Evolutionary conservation across 2,113 vertebrate species (phyloP).

Genomic region (Microtus richardsoni): DNA sequence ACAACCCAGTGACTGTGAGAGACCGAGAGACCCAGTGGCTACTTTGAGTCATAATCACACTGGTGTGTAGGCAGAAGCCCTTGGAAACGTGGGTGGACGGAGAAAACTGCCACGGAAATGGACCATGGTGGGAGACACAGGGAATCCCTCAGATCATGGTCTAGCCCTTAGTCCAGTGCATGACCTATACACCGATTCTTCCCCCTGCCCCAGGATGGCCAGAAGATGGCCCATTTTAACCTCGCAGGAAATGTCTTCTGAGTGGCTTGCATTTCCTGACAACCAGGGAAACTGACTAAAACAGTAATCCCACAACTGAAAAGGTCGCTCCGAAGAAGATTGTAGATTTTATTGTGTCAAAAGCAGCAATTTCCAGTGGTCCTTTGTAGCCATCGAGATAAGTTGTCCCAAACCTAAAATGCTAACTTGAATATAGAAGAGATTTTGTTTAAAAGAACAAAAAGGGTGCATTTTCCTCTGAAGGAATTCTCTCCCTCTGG

Average conservation of each 20-base stretch:
- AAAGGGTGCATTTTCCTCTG: not conserved
- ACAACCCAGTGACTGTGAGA: not conserved
- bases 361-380: conserved; percentile 42
- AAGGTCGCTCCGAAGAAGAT: conserved; percentile 35
- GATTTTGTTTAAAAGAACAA: not conserved
- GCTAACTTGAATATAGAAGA: not conserved
- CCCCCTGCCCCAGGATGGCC: not conserved
- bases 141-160: not conserved
- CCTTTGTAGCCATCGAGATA: conserved; percentile 46
- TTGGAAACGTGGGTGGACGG: not conserved
- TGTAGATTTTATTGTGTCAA: conserved; percentile 26
- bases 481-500: not conserved
- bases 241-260: conserved; percentile 15
- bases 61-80: not conserved
- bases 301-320: conserved; percentile 38
- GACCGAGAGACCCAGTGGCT: not conserved
- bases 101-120: not conserved
- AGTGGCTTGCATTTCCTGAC: conserved; percentile 50
- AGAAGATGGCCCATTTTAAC: conserved; percentile 58
- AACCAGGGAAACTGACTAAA: conserved; percentile 39
- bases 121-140: not conserved
- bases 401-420: conserved; percentile 30
- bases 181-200: not conserved
- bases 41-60: not conserved
- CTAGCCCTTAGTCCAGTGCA: not conserved